Evolutionary conservation across 2,888 invertebrate species (phyloP).

Genomic region (Gonocerus acuteangulatus): DNA sequence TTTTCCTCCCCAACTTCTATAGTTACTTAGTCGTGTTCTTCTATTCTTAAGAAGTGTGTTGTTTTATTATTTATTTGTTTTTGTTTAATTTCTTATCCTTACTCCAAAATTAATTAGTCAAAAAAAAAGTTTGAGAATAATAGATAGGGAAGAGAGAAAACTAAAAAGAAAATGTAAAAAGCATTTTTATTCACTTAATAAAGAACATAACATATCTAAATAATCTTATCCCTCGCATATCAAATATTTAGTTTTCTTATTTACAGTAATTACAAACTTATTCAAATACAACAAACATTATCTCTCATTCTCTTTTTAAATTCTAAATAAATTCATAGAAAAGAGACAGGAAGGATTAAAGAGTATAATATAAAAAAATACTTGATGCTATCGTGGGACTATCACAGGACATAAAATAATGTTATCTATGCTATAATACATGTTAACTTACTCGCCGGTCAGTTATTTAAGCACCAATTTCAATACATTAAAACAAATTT

Average conservation of each 20-base stretch:
- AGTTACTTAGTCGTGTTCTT: too few species aligned
- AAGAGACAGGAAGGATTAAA: conserved; percentile 24
- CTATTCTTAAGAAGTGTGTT: too few species aligned
- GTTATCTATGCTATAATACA: conserved; percentile 17
- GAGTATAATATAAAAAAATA: conserved; percentile 20
- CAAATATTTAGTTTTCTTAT: conserved; percentile 17
- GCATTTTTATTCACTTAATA: conserved; percentile 19
- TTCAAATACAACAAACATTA: conserved; percentile 7
- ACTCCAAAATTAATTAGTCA: too few species aligned
- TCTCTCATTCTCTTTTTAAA: background rate
- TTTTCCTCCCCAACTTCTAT: too few species aligned
- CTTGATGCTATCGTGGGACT: conserved; percentile 24
- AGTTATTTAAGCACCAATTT: conserved; percentile 19
- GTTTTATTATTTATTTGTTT: too few species aligned
- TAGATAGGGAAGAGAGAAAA: background rate
- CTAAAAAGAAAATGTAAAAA: conserved; percentile 22
- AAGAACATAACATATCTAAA: conserved; percentile 8
- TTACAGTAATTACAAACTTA: conserved; percentile 23
- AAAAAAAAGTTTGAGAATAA: too few species aligned
- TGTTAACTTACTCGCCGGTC: background rate
- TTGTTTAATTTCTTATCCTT: too few species aligned
- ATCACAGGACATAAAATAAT: conserved; percentile 24
- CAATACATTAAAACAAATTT: conserved; percentile 7
- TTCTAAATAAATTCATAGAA: conserved; percentile 15
- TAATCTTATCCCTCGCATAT: conserved; percentile 11